Base-by-base conservation (phyloP, 2,797 vertebrate species). In the Numenius phaeopus region DNA sequence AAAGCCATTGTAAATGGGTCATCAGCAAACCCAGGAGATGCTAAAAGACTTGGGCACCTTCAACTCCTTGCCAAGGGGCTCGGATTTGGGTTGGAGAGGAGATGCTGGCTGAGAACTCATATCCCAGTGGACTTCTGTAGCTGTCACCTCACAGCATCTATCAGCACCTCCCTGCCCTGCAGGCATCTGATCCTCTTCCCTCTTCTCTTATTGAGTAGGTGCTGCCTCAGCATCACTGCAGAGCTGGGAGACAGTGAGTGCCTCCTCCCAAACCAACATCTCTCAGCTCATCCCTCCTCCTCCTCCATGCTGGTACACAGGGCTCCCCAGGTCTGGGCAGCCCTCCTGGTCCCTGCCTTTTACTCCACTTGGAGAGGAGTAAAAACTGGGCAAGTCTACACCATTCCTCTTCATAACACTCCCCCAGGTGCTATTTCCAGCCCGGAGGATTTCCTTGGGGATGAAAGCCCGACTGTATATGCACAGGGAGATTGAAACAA, bases 1-100 rank as follows among this genome's bases (percentile, higher is more conserved):
- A n/a, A 85, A 88, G 64, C 89, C 66, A 32, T 50, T 29, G n/a
- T 22, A 92, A 96, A 90, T 83, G 76, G 89, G 91, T 79, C 95
- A 88, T 64, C 72, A 19, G 62, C n/a, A 66, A 95, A 44, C 67
- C 62, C 49, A n/a, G 9, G 72, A 91, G 84, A 91, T 67, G 54
- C 49, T 49, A n/a, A 79, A 75, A 0, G 7, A 47, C 42, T 76
- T 44, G 46, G 76, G 29, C 46, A 75, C 50, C 71, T 72, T 59
- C 19, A 55, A 34, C 21, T 59, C 40, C 59, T 87, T 47, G 70
- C n/a, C 1, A 2, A 55, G 55, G 40, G 46, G 40, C 16, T 77
- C 0, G 0, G 26, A 47, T 71, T 66, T 5, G 2, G 29, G 23
- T 37, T n/a, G 34, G 32, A 71, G 58, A 75, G 46, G 44, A 55